Evolutionary conservation across 2,113 vertebrate species (phyloP).

Genomic region (Pipa parva): DNA sequence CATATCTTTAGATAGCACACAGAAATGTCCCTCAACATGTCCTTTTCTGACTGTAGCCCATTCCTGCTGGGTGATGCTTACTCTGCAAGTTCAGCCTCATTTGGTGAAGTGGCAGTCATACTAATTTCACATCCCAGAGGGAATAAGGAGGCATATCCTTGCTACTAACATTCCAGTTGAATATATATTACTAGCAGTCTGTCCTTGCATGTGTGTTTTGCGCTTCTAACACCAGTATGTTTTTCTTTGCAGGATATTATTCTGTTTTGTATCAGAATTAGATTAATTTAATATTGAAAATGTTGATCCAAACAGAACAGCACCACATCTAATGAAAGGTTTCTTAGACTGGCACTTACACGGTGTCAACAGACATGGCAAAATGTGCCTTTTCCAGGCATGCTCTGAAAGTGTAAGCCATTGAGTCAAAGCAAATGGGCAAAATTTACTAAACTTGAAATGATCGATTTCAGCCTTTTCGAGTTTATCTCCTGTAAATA

Average conservation of each 20-base stretch:
- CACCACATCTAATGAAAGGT: no score
- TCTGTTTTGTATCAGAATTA: no score
- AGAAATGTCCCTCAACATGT: conserved; percentile 15
- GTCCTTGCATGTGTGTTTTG: not conserved
- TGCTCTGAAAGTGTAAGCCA: no score
- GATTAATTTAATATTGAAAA: no score
- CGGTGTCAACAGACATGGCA: no score
- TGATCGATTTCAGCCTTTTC: no score
- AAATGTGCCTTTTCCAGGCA: no score
- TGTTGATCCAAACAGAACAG: no score
- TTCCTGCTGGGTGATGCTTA: conserved; percentile 36
- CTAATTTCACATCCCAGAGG: conserved; percentile 20
- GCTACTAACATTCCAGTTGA: conserved; percentile 6
- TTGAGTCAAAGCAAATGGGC: no score
- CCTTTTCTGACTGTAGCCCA: not conserved
- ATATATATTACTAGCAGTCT: not conserved
- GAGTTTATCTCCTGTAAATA: not conserved
- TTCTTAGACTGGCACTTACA: no score
- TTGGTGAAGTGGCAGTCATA: conserved; percentile 24
- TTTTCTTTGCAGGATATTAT: no score
- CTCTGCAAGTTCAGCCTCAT: conserved; percentile 40
- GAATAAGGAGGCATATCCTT: conserved; percentile 10
- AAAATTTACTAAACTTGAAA: no score
- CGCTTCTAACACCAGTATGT: not conserved
- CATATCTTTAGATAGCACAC: conserved; percentile 27